Conservation (phyloP, 2,888 invertebrate genomes). For the Epiblema foenella region DNA sequence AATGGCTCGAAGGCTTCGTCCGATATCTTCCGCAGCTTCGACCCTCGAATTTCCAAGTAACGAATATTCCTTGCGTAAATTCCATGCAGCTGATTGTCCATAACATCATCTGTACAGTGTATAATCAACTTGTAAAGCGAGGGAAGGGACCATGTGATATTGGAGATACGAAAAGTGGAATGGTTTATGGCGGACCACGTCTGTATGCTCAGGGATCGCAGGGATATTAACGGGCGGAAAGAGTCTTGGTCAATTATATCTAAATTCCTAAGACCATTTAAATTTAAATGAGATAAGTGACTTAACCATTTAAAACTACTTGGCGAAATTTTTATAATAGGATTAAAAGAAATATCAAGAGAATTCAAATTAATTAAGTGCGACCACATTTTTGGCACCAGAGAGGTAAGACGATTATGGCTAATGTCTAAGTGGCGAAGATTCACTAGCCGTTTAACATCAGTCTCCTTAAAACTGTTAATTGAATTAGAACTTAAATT, state of each 20-base stretch:
- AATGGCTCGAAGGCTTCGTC: constrained; percentile 91
- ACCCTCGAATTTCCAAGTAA: constrained; percentile 92
- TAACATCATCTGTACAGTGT: constrained; percentile 89
- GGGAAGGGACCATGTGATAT: constrained; percentile 89
- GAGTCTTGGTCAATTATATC: constrained; percentile 91
- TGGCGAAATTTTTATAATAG: constrained; percentile 89
- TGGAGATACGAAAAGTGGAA: constrained; percentile 87
- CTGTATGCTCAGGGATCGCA: constrained; percentile 89
- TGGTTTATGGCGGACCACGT: constrained; percentile 91
- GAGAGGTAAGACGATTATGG: constrained; percentile 89
- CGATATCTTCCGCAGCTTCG: constrained; percentile 89
- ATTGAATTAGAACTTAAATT: constrained; percentile 93
- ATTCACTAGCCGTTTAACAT: constrained; percentile 88
- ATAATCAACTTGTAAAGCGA: constrained; percentile 90
- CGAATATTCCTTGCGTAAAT: constrained; percentile 91
- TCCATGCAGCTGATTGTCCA: constrained; percentile 91
- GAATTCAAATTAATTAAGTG: constrained; percentile 89
- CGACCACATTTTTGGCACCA: constrained; percentile 91
- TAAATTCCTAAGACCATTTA: constrained; percentile 89
- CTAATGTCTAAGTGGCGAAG: constrained; percentile 91
- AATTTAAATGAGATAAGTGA: constrained; percentile 89
- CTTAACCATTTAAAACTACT: constrained; percentile 89
- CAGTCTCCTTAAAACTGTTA: constrained; percentile 88
- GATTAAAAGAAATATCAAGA: constrained; percentile 93
- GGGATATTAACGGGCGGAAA: constrained; percentile 88